Conservation (phyloP, 2,888 invertebrate species). For the Amphipyra berbera region DNA sequence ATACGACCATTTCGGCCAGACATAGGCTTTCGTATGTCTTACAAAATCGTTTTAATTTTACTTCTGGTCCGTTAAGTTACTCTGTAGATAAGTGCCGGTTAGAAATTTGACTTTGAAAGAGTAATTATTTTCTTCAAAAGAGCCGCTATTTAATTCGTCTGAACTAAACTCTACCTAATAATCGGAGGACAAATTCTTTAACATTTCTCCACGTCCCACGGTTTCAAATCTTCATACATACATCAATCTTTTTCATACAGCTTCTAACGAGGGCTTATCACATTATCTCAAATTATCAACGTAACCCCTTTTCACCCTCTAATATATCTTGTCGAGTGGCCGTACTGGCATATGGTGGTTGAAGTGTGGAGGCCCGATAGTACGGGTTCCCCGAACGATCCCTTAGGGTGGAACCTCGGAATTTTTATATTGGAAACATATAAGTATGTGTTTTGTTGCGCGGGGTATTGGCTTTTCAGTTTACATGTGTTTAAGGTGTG, state of each 20-base stretch:
- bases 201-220: slow-evolving; percentile 33
- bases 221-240: slow-evolving; percentile 42
- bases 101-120: neutral
- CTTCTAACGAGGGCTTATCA: slow-evolving; percentile 42
- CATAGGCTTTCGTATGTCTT: too few relatives aligned
- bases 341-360: slow-evolving; percentile 35
- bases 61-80: neutral
- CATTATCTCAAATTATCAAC: slow-evolving; percentile 58
- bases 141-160: slow-evolving; percentile 6
- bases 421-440: slow-evolving; percentile 63
- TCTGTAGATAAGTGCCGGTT: neutral
- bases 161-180: slow-evolving; percentile 13
- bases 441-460: slow-evolving; percentile 39
- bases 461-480: slow-evolving; percentile 41
- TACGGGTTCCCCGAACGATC: slow-evolving; percentile 53
- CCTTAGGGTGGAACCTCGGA: slow-evolving; percentile 50
- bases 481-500: neutral
- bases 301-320: slow-evolving; percentile 51
- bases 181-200: slow-evolving; percentile 24
- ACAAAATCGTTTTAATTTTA: neutral
- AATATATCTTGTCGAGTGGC: slow-evolving; percentile 53
- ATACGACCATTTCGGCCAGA: too few relatives aligned
- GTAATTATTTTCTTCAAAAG: too few relatives aligned
- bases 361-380: slow-evolving; percentile 51
- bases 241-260: slow-evolving; percentile 50